These are phyloP conservation scores for Platorchestia sp. DNA, from an alignment of 1,140 invertebrate genomes.

Conservation along the genomic window DNA sequence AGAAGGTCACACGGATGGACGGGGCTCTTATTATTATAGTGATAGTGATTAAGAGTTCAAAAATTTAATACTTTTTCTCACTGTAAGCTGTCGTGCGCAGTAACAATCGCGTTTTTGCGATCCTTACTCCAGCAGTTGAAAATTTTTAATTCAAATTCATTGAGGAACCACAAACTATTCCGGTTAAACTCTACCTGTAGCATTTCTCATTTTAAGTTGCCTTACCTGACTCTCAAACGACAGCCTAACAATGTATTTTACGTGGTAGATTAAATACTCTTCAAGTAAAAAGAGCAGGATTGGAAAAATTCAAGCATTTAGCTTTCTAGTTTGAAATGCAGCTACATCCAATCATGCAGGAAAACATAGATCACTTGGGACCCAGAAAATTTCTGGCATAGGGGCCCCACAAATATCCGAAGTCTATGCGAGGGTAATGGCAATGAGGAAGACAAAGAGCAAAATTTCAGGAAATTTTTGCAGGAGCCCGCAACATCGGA, in stretches of 20 bases:
- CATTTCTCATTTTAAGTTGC: too few species aligned
- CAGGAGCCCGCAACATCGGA: background rate
- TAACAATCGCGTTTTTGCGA: too few species aligned
- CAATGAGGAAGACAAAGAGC: background rate
- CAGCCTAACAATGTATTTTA: background rate
- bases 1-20: too few species aligned
- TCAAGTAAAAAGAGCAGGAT: background rate
- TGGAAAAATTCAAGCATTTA: background rate
- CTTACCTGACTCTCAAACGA: too few species aligned
- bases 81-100: too few species aligned
- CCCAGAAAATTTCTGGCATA: background rate
- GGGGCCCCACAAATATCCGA: background rate
- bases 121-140: too few species aligned
- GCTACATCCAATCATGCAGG: background rate
- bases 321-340: background rate
- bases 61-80: too few species aligned
- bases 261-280: background rate
- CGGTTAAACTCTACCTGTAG: too few species aligned
- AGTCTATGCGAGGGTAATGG: background rate
- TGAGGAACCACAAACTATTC: too few species aligned
- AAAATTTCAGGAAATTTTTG: background rate
- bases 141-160: too few species aligned
- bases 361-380: background rate
- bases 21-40: too few species aligned
- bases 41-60: too few species aligned